A percentile compares a stretch with the other conserved stretches of the same genome.
Evolutionary conservation across 2,797 vertebrate genomes (phyloP).

Genomic region (Clarias pachynema): DNA sequence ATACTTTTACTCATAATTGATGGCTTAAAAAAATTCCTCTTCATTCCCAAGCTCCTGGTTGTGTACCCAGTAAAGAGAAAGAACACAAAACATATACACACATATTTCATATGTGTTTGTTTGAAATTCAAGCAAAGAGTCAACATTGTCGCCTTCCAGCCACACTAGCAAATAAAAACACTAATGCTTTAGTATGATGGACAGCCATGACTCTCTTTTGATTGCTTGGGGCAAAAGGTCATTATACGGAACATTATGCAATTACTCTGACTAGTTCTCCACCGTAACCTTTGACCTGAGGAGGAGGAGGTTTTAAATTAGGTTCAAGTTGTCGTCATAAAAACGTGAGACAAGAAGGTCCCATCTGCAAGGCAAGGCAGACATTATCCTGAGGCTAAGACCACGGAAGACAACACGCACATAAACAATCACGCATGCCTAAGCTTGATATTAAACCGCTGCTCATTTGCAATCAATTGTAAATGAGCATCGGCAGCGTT

Average conservation of each 20-base stretch:
- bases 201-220: constrained; percentile 42
- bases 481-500: not conserved
- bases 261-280: constrained; percentile 62
- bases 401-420: constrained; percentile 57
- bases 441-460: constrained; percentile 56
- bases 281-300: constrained; percentile 58
- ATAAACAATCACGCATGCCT: constrained; percentile 54
- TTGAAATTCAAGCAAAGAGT: not conserved
- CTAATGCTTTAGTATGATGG: constrained; percentile 34
- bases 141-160: not conserved
- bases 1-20: not conserved
- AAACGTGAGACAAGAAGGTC: constrained; percentile 57
- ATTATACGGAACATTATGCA: constrained; percentile 68
- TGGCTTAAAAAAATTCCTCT: not conserved
- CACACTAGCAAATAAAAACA: constrained; percentile 16
- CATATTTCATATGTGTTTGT: not conserved
- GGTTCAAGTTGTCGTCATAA: constrained; percentile 65
- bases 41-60: not conserved
- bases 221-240: constrained; percentile 64
- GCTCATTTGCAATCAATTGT: constrained; percentile 28
- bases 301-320: constrained; percentile 60
- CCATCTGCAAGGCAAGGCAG: constrained; percentile 53
- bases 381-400: constrained; percentile 61
- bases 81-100: not conserved
- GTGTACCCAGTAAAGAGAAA: not conserved